Evolutionary conservation across 2,888 invertebrate species (phyloP).

Genomic region (Calameuta pallipes): DNA sequence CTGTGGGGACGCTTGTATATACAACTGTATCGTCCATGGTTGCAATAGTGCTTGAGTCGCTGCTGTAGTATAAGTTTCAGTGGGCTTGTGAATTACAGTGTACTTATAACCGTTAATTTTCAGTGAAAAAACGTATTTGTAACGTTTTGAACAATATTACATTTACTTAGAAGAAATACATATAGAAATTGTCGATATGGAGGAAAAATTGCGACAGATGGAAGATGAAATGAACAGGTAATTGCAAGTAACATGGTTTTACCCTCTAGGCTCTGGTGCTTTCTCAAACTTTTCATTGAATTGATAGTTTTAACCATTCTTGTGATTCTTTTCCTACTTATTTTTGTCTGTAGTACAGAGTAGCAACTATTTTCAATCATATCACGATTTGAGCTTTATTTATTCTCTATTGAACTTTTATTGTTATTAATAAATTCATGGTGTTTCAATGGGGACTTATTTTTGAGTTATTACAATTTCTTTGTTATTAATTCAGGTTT

Average conservation of each 20-base stretch:
- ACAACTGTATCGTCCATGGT: not conserved
- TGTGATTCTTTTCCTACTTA: conserved; percentile 12
- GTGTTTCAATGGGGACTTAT: not conserved
- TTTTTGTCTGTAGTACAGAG: conserved; percentile 10
- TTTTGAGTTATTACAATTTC: not conserved
- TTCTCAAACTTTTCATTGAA: not conserved
- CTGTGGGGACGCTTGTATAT: not conserved
- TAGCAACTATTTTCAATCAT: not conserved
- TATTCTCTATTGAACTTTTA: conserved; percentile 15
- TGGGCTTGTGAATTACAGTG: not conserved
- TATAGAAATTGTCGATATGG: conserved; percentile 43
- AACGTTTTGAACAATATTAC: not conserved
- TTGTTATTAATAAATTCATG: not conserved
- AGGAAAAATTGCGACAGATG: conserved; percentile 80
- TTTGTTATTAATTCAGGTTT: conserved; percentile 71
- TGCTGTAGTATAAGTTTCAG: not conserved
- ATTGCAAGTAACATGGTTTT: conserved; percentile 31
- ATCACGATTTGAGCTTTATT: not conserved
- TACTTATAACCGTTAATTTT: not conserved
- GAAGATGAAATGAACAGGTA: conserved; percentile 93
- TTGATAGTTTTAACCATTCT: conserved; percentile 5
- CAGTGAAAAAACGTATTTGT: not conserved
- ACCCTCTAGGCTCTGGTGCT: not conserved
- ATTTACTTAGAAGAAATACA: not conserved
- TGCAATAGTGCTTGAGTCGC: not conserved